Base-by-base conservation (phyloP, 1,140 invertebrate species). In the Latrodectus geometricus region DNA sequence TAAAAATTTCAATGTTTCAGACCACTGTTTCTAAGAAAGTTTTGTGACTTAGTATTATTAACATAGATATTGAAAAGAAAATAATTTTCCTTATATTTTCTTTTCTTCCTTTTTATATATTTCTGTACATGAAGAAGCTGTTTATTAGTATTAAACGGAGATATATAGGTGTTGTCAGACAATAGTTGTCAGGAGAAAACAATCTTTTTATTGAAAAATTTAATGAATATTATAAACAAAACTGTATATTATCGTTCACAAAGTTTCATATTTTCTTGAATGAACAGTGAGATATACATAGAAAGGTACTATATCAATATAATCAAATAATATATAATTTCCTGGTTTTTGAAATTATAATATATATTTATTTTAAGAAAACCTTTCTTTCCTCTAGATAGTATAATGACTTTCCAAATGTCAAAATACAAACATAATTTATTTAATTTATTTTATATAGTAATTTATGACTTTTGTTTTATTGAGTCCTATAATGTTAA, bases 41-140 rank as follows among this genome's bases (percentile, higher is more conserved):
- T 85, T 85, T 69, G 66, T 77, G 83, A 85, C 65, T 85, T 85
- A 85, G 83, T 77, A 85, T 85, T 85, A 85, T 77, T 48, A 77
- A 54, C 35, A 74, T 85, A 85, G 83, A 77, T 69, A 85, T 54
- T 21, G 17, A 82, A 77, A 70, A 77, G 83, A 85, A 85, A 69
- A 76, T 77, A 70, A 77, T 85, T 85, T 77, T 69, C 75, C 81
- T 54, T 56, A 48, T 74, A 61, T 84, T 84, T 84, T 61, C 73
- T 76, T 83, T 83, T 74, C 56, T 70, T 56, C 72, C 17, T 85
- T 85, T 85, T 85, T 85, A 85, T 85, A 85, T 73, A 85, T 65
- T 85, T 61, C 69, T 74, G 49, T 85, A 77, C 11, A 74, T 85
- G 61, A 78, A 70, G 68, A 73, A 54, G 77, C 21, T 85, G 20